Percentiles rank a stretch among this genome's conserved stretches.
Evolutionary conservation across 1,140 invertebrate genomes (phyloP).

Genomic region (Papilio dardanus): DNA sequence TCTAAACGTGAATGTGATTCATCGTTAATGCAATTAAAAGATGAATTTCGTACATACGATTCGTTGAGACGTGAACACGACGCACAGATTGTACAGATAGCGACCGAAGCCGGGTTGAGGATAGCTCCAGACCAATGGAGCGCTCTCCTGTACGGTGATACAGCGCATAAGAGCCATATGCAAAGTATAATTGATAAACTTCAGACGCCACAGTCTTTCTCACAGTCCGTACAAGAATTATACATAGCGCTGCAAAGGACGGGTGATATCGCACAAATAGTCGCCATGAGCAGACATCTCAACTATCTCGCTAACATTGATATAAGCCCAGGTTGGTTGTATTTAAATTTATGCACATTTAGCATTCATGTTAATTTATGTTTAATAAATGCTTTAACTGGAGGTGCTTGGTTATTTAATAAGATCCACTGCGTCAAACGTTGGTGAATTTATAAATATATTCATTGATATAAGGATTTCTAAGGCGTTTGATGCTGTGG

Average conservation of each 20-base stretch:
- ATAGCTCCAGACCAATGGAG: conserved; percentile 99
- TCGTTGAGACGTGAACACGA: conserved; percentile 97
- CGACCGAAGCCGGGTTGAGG: conserved; percentile 97
- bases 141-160: conserved; percentile 97
- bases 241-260: conserved; percentile 96
- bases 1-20: conserved; percentile 98
- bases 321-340: conserved; percentile 86
- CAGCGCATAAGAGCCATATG: conserved; percentile 98
- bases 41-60: conserved; percentile 98
- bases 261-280: conserved; percentile 93
- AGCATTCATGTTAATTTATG: not conserved
- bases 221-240: conserved; percentile 95
- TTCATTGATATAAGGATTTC: too few relatives aligned
- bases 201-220: conserved; percentile 95
- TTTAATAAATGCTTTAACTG: not conserved
- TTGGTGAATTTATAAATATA: not conserved
- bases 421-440: not conserved
- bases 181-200: conserved; percentile 98
- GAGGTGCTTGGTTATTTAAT: not conserved
- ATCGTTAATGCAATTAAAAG: conserved; percentile 99
- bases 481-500: too few relatives aligned
- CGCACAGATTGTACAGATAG: conserved; percentile 99
- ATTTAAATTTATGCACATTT: not conserved
- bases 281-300: conserved; percentile 89
- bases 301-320: conserved; percentile 95